Conservation (phyloP, 1,140 invertebrate genomes). For the Polypedilum vanderplanki region DNA sequence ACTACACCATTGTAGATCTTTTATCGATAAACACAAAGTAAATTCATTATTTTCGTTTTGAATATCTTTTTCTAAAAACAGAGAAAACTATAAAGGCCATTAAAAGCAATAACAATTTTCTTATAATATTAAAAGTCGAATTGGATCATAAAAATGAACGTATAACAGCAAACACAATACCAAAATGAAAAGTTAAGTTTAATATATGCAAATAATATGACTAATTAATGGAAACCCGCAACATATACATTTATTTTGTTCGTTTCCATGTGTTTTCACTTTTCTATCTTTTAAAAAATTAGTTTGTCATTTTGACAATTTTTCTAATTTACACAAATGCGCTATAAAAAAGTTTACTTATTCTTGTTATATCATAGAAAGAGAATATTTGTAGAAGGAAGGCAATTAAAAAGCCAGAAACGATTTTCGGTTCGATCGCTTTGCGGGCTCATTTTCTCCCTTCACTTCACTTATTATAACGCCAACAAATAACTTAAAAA, state of each 20-base stretch:
- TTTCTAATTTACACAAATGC: no score
- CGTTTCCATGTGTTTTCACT: not conserved
- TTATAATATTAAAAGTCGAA: not conserved
- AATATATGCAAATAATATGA: constrained; percentile 28
- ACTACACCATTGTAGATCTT: not conserved
- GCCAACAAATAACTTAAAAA: no score
- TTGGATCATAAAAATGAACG: not conserved
- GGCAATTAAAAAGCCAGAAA: constrained; percentile 15
- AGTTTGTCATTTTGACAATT: no score
- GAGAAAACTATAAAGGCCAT: not conserved
- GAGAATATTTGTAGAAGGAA: not conserved
- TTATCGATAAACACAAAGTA: not conserved
- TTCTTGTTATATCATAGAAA: no score
- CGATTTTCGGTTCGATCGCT: constrained; percentile 23
- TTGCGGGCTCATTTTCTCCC: not conserved
- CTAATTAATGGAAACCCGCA: constrained; percentile 27
- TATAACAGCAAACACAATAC: no score
- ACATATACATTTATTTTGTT: not conserved
- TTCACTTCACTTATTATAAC: no score
- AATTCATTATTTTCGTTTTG: not conserved
- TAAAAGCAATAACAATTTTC: not conserved
- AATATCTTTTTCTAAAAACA: not conserved
- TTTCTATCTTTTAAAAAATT: not conserved
- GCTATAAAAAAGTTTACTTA: no score
- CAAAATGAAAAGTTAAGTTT: not conserved